Conservation (phyloP, 92 coral and sea anemone species). For the Diadumene lineata region DNA sequence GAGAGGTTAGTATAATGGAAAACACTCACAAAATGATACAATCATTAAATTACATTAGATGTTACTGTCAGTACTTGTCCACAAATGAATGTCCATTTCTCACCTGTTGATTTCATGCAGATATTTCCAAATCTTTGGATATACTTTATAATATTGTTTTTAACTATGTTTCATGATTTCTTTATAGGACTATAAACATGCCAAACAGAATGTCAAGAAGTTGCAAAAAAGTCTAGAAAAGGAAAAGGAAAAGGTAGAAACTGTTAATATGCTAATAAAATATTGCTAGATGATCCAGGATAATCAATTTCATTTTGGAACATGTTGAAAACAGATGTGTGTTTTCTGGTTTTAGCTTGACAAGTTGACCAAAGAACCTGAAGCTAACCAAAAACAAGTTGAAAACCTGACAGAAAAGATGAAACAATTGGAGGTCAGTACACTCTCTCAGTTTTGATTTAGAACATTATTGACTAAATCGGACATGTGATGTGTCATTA, state of each 20-base stretch:
- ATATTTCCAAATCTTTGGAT: too few relatives aligned
- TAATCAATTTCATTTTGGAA: neutral
- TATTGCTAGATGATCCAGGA: neutral
- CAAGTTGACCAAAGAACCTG: slow-evolving; percentile 78
- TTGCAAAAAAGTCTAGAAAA: slow-evolving; percentile 72
- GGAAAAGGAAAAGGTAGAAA: slow-evolving; percentile 83
- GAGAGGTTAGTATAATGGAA: slow-evolving; percentile 91
- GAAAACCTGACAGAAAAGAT: slow-evolving; percentile 73
- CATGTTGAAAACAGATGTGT: too few relatives aligned
- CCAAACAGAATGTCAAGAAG: slow-evolving; percentile 77
- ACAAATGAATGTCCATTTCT: too few relatives aligned
- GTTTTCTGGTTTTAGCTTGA: slow-evolving; percentile 47
- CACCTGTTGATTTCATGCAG: too few relatives aligned
- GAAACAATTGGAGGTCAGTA: slow-evolving; percentile 80
- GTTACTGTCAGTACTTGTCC: neutral
- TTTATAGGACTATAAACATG: slow-evolving; percentile 77
- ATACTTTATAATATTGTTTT: too few relatives aligned
- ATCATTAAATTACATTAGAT: too few relatives aligned
- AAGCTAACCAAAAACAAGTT: slow-evolving; percentile 67
- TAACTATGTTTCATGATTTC: too few relatives aligned
- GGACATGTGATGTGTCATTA: too few relatives aligned
- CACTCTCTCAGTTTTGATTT: too few relatives aligned
- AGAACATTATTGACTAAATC: neutral
- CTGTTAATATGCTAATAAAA: neutral
- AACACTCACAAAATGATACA: too few relatives aligned